phyloP scores from a whole-genome alignment of 1,140 invertebrate genomes.

The Bombus waltoni region DNA sequence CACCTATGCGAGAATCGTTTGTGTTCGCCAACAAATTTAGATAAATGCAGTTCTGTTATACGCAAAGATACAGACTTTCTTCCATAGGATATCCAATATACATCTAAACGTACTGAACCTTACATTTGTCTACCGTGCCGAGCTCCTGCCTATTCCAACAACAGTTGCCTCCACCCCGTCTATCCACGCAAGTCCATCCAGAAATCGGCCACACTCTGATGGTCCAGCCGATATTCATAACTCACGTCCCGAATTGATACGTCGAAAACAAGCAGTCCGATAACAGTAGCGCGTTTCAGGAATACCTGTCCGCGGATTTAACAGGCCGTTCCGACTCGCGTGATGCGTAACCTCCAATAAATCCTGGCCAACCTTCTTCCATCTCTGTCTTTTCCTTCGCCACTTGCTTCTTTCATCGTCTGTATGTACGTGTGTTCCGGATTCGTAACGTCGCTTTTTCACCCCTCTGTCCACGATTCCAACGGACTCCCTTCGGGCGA shows the following conservation, averaged over 20 bases:
- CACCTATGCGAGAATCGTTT: no score
- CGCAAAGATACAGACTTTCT: no score
- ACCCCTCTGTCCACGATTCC: constrained; percentile 7
- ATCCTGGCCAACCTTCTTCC: constrained; percentile 39
- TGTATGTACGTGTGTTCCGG: background rate
- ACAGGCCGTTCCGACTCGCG: constrained; percentile 57
- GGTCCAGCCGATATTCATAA: background rate
- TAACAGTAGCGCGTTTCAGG: constrained; percentile 53
- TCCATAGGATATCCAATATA: background rate
- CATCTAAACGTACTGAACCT: background rate
- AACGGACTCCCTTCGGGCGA: background rate
- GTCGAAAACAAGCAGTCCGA: constrained; percentile 16
- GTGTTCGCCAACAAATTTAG: no score
- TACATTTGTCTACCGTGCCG: background rate
- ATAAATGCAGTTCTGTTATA: no score
- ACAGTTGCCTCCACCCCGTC: no score
- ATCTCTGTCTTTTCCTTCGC: background rate
- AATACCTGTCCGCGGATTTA: constrained; percentile 44
- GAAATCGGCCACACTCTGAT: background rate
- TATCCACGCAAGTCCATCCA: background rate
- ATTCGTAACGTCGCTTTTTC: constrained; percentile 14
- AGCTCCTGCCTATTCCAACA: no score
- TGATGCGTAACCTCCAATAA: constrained; percentile 68
- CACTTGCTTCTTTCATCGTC: constrained; percentile 33
- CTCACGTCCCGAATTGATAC: constrained; percentile 29